A percentile compares a stretch with the other conserved stretches of the same genome.
Conservation (phyloP, 2,113 vertebrate species). For the Nibea coibor region DNA sequence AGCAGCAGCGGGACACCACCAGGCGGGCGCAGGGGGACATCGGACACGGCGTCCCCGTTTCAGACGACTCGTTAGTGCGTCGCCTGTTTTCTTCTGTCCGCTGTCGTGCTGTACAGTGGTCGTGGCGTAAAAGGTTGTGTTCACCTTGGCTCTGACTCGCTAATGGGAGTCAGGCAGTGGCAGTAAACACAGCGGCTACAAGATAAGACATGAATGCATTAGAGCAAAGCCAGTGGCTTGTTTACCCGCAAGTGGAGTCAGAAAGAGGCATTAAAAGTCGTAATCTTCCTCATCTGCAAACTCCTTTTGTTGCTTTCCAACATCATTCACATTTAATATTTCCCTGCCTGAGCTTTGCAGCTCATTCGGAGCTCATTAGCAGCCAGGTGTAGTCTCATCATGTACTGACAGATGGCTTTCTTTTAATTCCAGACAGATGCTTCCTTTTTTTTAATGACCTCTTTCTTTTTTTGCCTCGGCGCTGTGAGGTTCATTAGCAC, state of each 20-base stretch:
- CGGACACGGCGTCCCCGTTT: neutral
- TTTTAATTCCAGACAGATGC: conserved; percentile 65
- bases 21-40: neutral
- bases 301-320: conserved; percentile 13
- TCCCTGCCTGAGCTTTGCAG: conserved; percentile 39
- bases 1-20: conserved; percentile 17
- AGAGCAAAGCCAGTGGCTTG: conserved; percentile 11
- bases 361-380: conserved; percentile 40
- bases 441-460: conserved; percentile 48
- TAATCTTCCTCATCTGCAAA: conserved; percentile 6
- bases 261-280: conserved; percentile 25
- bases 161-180: conserved; percentile 28
- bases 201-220: conserved; percentile 27
- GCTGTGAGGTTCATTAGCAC: conserved; percentile 61
- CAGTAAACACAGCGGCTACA: neutral
- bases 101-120: neutral
- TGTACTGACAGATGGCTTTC: conserved; percentile 61
- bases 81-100: neutral
- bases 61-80: conserved; percentile 30
- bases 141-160: conserved; percentile 35
- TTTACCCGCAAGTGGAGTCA: neutral
- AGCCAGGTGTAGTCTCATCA: conserved; percentile 60
- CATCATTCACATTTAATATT: conserved; percentile 38
- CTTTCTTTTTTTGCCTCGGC: neutral
- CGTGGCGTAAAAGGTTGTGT: conserved; percentile 13